Base-by-base conservation (phyloP, 2,888 invertebrate genomes). In the Anagyrus pseudococci region DNA sequence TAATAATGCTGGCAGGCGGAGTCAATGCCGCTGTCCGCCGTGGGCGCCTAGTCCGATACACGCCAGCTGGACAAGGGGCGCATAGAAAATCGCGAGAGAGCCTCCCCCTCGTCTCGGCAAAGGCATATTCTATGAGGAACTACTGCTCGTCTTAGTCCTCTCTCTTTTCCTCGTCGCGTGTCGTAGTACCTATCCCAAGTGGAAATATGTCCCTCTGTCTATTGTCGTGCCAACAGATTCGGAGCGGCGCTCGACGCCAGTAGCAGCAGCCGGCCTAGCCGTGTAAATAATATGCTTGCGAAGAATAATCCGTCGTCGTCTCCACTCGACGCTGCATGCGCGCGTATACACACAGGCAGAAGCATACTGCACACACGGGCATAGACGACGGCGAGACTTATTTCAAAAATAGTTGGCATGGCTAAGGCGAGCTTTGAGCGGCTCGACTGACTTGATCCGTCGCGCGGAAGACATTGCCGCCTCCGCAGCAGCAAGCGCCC, bases 181-280 rank as follows among this genome's bases (percentile, higher is more conserved):
- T n/a, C n/a, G 67, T 69, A 67, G 73, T 70, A 72, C 69, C 64
- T 10, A 73, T 73, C 69, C 70, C 69, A 71, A 75, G 72, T 72
- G 71, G 71, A 76, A 71, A 76, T 73, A 75, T 71, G 71, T 69
- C 58, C 55, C 54, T 41, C 53, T 15, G 64, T 71, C 55, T 70
- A 73, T 77, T 72, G 72, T 77, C 74, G 76, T 75, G 76, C 75
- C 75, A 76, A 75, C 75, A n/a, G n/a, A 77, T 75, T 71, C 68
- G 50, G 22, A 17, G 29, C 20, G 43, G 26, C 15, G 19, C 46
- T 13, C n/a, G 33, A 20, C 25, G 50, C 46, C 46, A n/a, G n/a
- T n/a, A n/a, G n/a, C n/a, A n/a, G n/a, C n/a, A n/a, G n/a, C n/a
- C n/a, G n/a, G n/a, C n/a, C n/a, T n/a, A n/a, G n/a, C n/a, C 54